Percentiles rank a stretch among this genome's conserved stretches.
These are phyloP conservation scores for Otis tarda DNA, from an alignment of 2,113 vertebrate species.

Conservation along the genomic window DNA sequence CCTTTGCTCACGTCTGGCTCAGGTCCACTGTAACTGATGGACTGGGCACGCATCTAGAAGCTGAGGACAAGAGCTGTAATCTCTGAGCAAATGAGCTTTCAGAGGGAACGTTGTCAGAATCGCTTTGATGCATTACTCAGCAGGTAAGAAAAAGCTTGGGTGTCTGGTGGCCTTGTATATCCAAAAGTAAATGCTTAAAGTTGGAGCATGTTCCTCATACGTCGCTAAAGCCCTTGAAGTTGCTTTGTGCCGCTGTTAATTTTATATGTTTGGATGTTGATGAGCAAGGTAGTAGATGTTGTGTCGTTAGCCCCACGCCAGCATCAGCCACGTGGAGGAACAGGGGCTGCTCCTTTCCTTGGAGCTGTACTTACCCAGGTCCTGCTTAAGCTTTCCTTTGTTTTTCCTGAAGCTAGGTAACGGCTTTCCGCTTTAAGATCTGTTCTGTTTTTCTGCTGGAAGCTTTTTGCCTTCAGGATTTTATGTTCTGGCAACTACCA, in stretches of 20 bases:
- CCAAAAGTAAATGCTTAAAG: not conserved
- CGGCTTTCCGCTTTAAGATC: conserved; percentile 26
- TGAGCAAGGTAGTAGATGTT: not conserved
- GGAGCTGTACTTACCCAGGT: not conserved
- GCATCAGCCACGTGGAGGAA: not conserved
- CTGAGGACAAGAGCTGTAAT: not conserved
- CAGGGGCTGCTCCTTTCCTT: not conserved
- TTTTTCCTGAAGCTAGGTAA: not conserved
- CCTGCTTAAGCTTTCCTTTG: not conserved
- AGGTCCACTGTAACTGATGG: not conserved
- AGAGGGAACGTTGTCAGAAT: not conserved
- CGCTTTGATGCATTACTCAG: not conserved
- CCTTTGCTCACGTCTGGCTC: not conserved
- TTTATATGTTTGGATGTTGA: not conserved
- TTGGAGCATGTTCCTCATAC: not conserved
- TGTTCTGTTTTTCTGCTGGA: conserved; percentile 6
- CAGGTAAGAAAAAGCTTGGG: conserved; percentile 1
- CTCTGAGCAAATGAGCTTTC: not conserved
- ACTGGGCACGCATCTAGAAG: not conserved
- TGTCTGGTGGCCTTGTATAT: not conserved
- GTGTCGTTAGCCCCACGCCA: fast-evolving
- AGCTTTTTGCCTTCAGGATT: conserved; percentile 57
- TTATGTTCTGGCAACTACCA: conserved; percentile 60
- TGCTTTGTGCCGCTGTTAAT: not conserved
- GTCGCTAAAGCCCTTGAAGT: not conserved